Evolutionary conservation across 2,797 vertebrate genomes (phyloP).

Genomic region (Acrocephalus scirpaceus): DNA sequence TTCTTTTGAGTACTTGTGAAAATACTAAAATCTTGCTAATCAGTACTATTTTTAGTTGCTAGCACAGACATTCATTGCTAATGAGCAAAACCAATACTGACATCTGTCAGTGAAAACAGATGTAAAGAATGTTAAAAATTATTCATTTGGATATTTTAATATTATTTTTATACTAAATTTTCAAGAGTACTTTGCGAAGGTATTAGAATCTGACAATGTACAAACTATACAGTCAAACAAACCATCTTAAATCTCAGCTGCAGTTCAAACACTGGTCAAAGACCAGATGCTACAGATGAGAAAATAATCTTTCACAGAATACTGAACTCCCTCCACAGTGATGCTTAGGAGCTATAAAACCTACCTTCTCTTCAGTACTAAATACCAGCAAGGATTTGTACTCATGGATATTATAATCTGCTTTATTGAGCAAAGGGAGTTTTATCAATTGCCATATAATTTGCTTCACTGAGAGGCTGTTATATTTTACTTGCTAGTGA

Average conservation of each 20-base stretch:
- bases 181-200: conserved; percentile 52
- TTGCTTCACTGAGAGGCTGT: conserved; percentile 36
- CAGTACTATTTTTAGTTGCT: neutral
- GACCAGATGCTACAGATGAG: neutral
- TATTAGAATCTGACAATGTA: conserved; percentile 20
- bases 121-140: neutral
- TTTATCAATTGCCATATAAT: conserved; percentile 60
- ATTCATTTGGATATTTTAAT: conserved; percentile 30
- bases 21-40: neutral
- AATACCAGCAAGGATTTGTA: neutral
- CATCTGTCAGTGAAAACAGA: neutral
- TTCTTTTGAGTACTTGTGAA: neutral
- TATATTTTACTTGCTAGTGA: conserved; percentile 48
- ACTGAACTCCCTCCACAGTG: neutral
- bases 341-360: neutral
- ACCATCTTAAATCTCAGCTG: conserved; percentile 23
- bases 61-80: neutral
- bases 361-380: neutral
- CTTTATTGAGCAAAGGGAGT: conserved; percentile 43
- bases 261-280: conserved; percentile 45
- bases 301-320: neutral
- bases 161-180: conserved; percentile 49
- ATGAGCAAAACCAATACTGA: neutral
- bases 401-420: conserved; percentile 28
- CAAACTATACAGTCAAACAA: conserved; percentile 9